Conservation (phyloP, 2,113 vertebrate species). For the Myiopsitta monachus region DNA sequence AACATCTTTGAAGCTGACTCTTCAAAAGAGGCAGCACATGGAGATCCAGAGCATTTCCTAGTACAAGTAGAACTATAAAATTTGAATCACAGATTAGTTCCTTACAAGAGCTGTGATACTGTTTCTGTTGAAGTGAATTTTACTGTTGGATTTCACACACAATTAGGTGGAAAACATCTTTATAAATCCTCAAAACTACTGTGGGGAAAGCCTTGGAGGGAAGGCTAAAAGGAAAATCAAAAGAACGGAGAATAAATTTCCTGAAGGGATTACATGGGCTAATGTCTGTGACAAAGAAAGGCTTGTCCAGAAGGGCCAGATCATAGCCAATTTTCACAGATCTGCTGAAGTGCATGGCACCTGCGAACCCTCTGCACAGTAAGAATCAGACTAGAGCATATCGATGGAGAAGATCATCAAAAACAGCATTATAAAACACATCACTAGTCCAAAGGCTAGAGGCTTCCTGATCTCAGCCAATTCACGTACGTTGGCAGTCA, state of each 20-base stretch:
- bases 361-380: background rate
- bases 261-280: background rate
- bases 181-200: background rate
- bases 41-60: slow-evolving; percentile 28
- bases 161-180: background rate
- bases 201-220: background rate
- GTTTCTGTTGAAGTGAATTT: background rate
- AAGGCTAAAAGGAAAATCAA: background rate
- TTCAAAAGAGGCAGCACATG: slow-evolving; percentile 25
- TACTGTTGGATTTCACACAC: background rate
- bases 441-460: background rate
- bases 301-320: background rate
- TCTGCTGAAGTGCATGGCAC: background rate
- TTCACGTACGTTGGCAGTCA: background rate
- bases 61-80: background rate
- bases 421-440: background rate
- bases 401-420: background rate
- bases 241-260: background rate
- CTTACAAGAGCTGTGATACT: background rate
- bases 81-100: slow-evolving; percentile 39
- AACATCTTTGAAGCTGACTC: slow-evolving; percentile 21
- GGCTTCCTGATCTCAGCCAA: background rate
- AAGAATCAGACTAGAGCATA: background rate
- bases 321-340: background rate
- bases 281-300: background rate